Percentiles rank a stretch among this genome's conserved stretches.
phyloP scores from a whole-genome alignment of 1,140 invertebrate genomes.

The Sinella curviseta region DNA sequence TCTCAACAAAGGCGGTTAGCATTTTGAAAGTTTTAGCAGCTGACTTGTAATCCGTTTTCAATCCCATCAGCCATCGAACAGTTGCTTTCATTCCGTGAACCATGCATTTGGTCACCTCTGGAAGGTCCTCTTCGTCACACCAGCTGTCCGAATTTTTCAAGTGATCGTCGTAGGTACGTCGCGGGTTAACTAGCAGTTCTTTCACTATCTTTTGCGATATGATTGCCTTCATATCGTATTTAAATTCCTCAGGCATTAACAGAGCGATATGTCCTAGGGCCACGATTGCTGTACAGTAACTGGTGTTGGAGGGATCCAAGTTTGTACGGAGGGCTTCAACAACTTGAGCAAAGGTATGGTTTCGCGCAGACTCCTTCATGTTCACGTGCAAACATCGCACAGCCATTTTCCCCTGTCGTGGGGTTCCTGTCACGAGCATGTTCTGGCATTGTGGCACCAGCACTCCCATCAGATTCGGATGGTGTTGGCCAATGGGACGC shows the following conservation, averaged over 20 bases:
- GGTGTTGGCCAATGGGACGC: constrained; percentile 73
- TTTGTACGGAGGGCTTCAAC: constrained; percentile 50
- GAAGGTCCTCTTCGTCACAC: constrained; percentile 83
- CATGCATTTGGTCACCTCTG: constrained; percentile 88
- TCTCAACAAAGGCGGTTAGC: constrained; percentile 83
- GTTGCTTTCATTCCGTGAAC: constrained; percentile 93
- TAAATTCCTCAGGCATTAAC: constrained; percentile 85
- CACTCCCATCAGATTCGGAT: constrained; percentile 67
- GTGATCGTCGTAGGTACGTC: constrained; percentile 41
- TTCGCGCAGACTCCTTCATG: constrained; percentile 58
- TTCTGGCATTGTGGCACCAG: constrained; percentile 82
- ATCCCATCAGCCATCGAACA: constrained; percentile 89
- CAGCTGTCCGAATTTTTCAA: constrained; percentile 65
- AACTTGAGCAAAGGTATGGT: constrained; percentile 40
- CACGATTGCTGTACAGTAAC: constrained; percentile 91
- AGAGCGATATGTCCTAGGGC: constrained; percentile 90
- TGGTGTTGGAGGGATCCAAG: constrained; percentile 73
- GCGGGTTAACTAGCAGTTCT: constrained; percentile 83
- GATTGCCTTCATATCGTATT: constrained; percentile 86
- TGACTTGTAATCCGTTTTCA: constrained; percentile 83
- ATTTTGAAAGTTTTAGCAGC: constrained; percentile 93
- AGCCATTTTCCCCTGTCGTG: constrained; percentile 95
- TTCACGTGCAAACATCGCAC: constrained; percentile 88
- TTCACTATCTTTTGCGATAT: constrained; percentile 94
- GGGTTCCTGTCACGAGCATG: constrained; percentile 81